Conservation (phyloP, 2,888 invertebrate species). For the Cephus runcator region DNA sequence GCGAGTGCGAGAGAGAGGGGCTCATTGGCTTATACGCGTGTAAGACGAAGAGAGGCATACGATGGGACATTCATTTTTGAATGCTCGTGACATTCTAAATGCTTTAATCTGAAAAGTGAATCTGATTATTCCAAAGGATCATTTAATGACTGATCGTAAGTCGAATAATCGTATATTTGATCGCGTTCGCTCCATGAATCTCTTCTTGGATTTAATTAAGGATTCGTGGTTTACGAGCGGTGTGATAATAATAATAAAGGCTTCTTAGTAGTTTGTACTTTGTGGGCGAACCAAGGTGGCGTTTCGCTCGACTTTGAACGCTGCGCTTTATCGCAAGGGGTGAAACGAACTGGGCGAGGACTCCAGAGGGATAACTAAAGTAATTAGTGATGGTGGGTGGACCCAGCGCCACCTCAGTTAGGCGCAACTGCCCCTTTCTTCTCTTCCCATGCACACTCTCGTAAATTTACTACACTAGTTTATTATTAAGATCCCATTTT, state of each 20-base stretch:
- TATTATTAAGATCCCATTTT: slow-evolving; percentile 21
- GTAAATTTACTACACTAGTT: slow-evolving; percentile 27
- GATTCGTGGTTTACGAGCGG: slow-evolving; percentile 40
- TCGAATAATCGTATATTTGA: slow-evolving; percentile 5
- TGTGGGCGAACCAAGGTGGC: slow-evolving; percentile 24
- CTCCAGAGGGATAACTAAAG: slow-evolving; percentile 48
- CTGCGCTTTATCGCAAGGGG: slow-evolving; percentile 47
- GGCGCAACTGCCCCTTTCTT: slow-evolving; percentile 13
- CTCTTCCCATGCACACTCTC: slow-evolving; percentile 21
- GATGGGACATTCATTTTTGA: background rate
- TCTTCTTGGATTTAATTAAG: slow-evolving; percentile 45
- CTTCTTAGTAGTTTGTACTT: slow-evolving; percentile 40
- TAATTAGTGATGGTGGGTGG: slow-evolving; percentile 56
- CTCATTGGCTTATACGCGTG: no score
- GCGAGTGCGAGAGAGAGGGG: no score
- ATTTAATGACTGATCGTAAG: background rate
- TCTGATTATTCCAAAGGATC: background rate
- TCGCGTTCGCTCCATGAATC: slow-evolving; percentile 35
- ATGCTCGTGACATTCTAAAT: background rate
- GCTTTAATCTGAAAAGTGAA: background rate
- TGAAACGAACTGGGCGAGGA: slow-evolving; percentile 39
- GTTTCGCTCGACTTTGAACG: slow-evolving; percentile 18
- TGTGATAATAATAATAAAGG: slow-evolving; percentile 44
- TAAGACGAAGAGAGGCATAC: no score
- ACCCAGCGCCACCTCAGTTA: slow-evolving; percentile 28